Percentiles rank a stretch among this genome's conserved stretches.
Conservation (phyloP, 1,140 invertebrate genomes). For the Hylaeus anthracinus region DNA sequence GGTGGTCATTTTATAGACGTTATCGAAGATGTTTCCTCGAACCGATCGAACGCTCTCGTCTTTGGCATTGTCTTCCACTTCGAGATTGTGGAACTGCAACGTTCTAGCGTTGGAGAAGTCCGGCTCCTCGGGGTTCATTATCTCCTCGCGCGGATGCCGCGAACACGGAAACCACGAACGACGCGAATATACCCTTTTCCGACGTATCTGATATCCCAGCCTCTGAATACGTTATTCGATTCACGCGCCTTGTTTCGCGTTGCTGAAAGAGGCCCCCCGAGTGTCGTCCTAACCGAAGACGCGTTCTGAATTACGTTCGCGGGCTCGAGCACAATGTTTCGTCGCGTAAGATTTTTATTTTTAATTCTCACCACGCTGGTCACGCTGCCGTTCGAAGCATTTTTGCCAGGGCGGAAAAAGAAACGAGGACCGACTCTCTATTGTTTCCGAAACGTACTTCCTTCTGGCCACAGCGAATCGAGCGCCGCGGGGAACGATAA, state of each 20-base stretch:
- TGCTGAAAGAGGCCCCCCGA: background rate
- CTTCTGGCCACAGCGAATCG: background rate
- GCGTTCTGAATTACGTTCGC: background rate
- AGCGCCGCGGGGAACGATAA: too few species aligned
- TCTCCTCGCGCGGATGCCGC: conserved; percentile 3
- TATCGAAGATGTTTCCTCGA: conserved; percentile 29
- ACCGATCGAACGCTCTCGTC: conserved; percentile 19
- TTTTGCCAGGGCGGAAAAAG: background rate
- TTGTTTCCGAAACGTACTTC: background rate
- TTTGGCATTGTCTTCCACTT: conserved; percentile 13
- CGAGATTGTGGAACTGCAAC: conserved; percentile 34
- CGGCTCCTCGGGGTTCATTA: conserved; percentile 38
- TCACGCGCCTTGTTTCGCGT: background rate
- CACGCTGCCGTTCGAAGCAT: background rate
- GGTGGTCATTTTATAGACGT: conserved; percentile 50
- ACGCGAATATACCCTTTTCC: background rate
- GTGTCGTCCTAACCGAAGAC: background rate
- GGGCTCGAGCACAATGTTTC: background rate
- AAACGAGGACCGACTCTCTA: background rate
- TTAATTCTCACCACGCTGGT: background rate
- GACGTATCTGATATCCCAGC: background rate
- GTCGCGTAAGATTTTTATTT: background rate
- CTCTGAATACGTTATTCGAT: background rate
- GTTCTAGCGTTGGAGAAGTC: conserved; percentile 54
- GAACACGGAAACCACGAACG: conserved; percentile 13